Base-by-base conservation (phyloP, 37 sponge, comb jelly and placozoan genomes). In the Geodia barretti region DNA sequence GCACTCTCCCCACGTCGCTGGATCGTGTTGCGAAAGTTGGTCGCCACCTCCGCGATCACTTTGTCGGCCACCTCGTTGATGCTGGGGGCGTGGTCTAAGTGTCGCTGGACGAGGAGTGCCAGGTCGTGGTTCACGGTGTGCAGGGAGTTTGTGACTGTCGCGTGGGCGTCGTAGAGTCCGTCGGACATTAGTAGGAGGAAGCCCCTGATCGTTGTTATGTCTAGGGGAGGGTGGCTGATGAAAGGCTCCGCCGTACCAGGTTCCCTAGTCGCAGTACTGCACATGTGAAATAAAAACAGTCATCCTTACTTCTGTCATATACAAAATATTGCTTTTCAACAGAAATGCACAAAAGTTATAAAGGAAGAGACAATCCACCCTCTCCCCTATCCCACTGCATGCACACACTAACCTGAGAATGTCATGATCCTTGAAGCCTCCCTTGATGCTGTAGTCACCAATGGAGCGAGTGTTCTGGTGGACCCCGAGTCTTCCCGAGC, bases 371-470 rank as follows among this genome's bases (percentile, higher is more conserved):
- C 14, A 7, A 2, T 5, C 33, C 33, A 17, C 1, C 30, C 3
- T n/a, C 67, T 66, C 20, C 30, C 29, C 11, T 11, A 9, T n/a
- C n/a, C n/a, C n/a, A n/a, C n/a, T n/a, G n/a, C n/a, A n/a, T n/a
- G n/a, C n/a, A n/a, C n/a, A 23, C 4, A 41, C 42, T 30, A 43
- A 89, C 93, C 77, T 86, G 63, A 93, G 39, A 11, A 66, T 41
- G 73, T 92, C 98, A 62, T 87, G 67, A 64, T 95, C 95, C 11
- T 63, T 82, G 70, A 95, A 97, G 26, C 98, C 98, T 40, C 93
- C 90, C 69, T 97, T 97, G 70, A 97, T 83, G 40, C 65, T 41
- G 71, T 87, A 92, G 70, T 97, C 98, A 24, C 98, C 98, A 79
- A 97, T 95, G 62, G 86, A 90, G 8, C 98, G 62, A 1, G 96